Base-by-base conservation (phyloP, 1,140 invertebrate genomes). In the Euglossa dilemma region DNA sequence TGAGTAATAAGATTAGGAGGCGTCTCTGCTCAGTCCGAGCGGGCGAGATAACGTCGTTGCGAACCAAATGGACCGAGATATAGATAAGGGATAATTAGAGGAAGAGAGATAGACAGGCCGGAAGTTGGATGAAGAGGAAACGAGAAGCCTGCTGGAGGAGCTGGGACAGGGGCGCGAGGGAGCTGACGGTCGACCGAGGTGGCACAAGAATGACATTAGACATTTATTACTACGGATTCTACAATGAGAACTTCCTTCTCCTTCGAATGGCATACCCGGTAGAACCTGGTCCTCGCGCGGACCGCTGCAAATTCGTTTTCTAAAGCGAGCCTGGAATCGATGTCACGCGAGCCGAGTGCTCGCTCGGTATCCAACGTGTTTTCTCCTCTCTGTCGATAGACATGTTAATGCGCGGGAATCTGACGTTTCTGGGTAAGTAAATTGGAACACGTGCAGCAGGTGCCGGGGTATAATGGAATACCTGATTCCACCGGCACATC, bases 61-160 rank as follows among this genome's bases (percentile, higher is more conserved):
- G 91, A 92, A 91, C 91, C 92, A 94, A 94, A 94, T 93, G 92
- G 93, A 94, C 91, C 92, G 91, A 93, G 93, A 93, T 94, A 93
- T 93, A 93, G 93, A 93, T 93, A 94, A 94, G 90, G 92, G 93
- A 94, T 94, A 94, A 94, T 94, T 94, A 94, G 92, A 87, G 91
- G 92, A 91, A 93, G 85, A 83, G 92, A 91, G 91, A 93, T 90
- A 91, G 92, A 92, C 90, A 88, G 89, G 82, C 81, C 80, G 87
- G 81, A 67, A 70, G 74, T 77, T 63, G 84, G 45, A 86, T 70
- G 81, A 80, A 80, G 86, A 83, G 84, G 75, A 82, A 83, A 75
- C 59, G 74, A 71, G 83, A 79, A 76, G 76, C 45, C 43, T n/a
- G 83, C 64, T 36, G 52, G 47, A 54, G 75, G 25, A 64, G 66